Evolutionary conservation across 2,797 vertebrate species (phyloP), one percentile per base, ranked within the genome.

Genomic region (Phalanger gymnotis): DNA sequence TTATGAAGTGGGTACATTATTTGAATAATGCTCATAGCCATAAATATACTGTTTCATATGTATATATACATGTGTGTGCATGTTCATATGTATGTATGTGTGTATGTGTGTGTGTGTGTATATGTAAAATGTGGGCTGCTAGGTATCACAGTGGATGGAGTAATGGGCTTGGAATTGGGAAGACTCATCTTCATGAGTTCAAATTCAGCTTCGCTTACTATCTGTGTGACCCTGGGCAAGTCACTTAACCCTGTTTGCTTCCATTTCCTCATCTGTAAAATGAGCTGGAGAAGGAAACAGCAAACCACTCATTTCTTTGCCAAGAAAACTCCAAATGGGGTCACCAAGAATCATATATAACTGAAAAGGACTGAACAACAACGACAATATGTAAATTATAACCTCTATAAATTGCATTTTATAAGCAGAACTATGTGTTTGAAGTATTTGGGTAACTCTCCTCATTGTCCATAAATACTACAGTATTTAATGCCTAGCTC

Each of bases 381-480:
- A 81, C 34, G 40, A 6, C 19, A 53, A 51, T 81, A 55, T 87
- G 34, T 66, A 31, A 53, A 92, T 40, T 95, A 34, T 52, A 11
- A 28, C 34, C 54, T 53, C 1, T 51, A 91, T 56, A 16, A 40
- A 54, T 95, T 93, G 81, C 0, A 94, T 19, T 58, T 3, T 54
- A 4, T 51, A 73, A 3, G 28, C 3, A 81, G 22, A 52, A 27
- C 31, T 92, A 53, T 90, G 52, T 95, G 53, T 73, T 58, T 81
- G 40, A 25, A 30, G 52, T 53, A 53, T 54, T n/a, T 91, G 27
- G 51, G 7, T 73, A 22, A 93, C 25, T 92, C 58, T 52, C 61
- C 47, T 54, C 94, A 54, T 92, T 93, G 54, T 61, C 91, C 87
- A 47, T 73, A 96, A 94, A 57, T 90, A 90, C 90, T 54, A 1